These are phyloP conservation scores for Drosophila sturtevanti DNA, from an alignment of 1,140 invertebrate genomes.

Conservation along the genomic window DNA sequence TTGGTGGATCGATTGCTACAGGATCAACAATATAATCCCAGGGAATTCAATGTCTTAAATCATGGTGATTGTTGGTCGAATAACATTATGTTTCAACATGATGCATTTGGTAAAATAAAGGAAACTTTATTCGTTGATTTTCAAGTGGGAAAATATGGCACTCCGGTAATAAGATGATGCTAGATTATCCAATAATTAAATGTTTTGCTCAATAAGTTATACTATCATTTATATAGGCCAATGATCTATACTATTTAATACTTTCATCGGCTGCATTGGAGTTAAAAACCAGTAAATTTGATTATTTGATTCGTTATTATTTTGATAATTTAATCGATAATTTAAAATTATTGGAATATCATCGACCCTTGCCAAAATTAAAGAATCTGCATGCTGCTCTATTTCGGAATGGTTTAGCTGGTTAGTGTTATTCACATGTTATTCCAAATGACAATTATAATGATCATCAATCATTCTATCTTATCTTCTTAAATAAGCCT, in stretches of 20 bases:
- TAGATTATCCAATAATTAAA: background rate
- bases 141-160: conserved; percentile 79
- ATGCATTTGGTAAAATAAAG: conserved; percentile 80
- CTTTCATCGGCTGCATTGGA: conserved; percentile 71
- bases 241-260: conserved; percentile 77
- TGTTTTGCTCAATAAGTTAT: background rate
- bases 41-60: conserved; percentile 86
- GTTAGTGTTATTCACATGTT: conserved; percentile 40
- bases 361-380: conserved; percentile 73
- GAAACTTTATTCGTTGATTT: conserved; percentile 73
- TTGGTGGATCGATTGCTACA: conserved; percentile 71
- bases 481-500: conserved; percentile 45
- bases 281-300: conserved; percentile 64
- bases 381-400: conserved; percentile 64
- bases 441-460: background rate
- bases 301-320: conserved; percentile 73
- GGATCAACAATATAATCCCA: conserved; percentile 70
- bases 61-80: conserved; percentile 88
- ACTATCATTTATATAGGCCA: conserved; percentile 29
- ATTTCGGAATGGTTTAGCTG: conserved; percentile 67
- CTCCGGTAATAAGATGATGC: conserved; percentile 34
- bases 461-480: background rate
- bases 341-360: conserved; percentile 71
- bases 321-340: conserved; percentile 72
- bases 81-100: conserved; percentile 86